These are phyloP conservation scores for Brachionus angularis DNA, from an alignment of 1,140 invertebrate species.

Conservation along the genomic window DNA sequence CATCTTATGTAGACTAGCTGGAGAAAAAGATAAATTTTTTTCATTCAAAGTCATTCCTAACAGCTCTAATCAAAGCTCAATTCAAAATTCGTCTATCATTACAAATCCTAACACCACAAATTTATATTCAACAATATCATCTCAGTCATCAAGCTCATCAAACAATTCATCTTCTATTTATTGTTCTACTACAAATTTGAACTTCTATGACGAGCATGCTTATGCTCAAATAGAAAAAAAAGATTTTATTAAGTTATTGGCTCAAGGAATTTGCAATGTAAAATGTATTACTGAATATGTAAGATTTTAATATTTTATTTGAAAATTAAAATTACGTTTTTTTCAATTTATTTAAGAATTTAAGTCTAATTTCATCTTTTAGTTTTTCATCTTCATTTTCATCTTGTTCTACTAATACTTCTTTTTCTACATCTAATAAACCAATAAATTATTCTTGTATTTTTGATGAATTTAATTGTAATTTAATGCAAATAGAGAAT, in stretches of 20 bases:
- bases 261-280: conserved; percentile 68
- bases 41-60: conserved; percentile 42
- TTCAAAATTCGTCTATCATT: conserved; percentile 1
- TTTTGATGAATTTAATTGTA: conserved; percentile 31
- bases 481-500: conserved; percentile 3
- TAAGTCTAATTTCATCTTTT: neutral
- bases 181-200: conserved; percentile 68
- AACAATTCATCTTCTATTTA: conserved; percentile 43
- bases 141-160: conserved; percentile 14
- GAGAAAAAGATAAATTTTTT: conserved; percentile 11
- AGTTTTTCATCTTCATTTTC: conserved; percentile 32
- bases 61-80: neutral
- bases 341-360: neutral
- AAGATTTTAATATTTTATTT: conserved; percentile 46
- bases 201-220: conserved; percentile 70
- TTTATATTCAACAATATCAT: conserved; percentile 17
- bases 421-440: neutral
- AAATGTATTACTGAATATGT: conserved; percentile 60
- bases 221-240: conserved; percentile 73
- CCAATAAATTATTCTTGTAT: neutral
- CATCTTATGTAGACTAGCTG: conserved; percentile 1
- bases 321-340: neutral
- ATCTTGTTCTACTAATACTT: neutral
- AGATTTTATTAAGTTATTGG: conserved; percentile 73
- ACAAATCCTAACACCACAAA: neutral